Conservation (phyloP, 2,113 vertebrate genomes). For the Austrofundulus limnaeus region DNA sequence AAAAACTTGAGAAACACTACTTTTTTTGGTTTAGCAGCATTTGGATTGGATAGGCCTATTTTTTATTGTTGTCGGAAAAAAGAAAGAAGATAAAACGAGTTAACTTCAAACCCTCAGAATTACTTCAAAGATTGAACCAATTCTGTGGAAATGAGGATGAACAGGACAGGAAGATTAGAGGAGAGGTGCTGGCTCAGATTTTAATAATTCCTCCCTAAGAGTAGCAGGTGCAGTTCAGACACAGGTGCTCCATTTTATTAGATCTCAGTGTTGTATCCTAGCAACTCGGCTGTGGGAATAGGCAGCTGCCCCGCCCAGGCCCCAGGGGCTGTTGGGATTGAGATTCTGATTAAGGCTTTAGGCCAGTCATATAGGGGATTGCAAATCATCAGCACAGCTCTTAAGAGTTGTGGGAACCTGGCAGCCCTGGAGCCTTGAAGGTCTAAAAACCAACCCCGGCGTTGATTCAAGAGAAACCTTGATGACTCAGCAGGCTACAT, state of each 20-base stretch:
- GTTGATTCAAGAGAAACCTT: slow-evolving; percentile 58
- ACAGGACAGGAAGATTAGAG: slow-evolving; percentile 45
- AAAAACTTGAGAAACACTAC: slow-evolving; percentile 31
- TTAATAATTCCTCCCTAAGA: slow-evolving; percentile 49
- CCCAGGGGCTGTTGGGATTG: slow-evolving; percentile 56
- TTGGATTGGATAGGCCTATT: slow-evolving; percentile 23
- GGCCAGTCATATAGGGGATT: slow-evolving; percentile 50
- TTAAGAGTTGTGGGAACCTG: slow-evolving; percentile 64
- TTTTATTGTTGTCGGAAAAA: slow-evolving; percentile 23
- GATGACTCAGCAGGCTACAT: slow-evolving; percentile 60
- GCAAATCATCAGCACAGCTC: slow-evolving; percentile 62
- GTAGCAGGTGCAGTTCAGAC: slow-evolving; percentile 64
- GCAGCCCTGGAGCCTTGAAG: slow-evolving; percentile 50
- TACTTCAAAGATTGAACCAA: slow-evolving; percentile 31
- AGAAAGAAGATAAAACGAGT: slow-evolving; percentile 6
- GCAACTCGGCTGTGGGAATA: slow-evolving; percentile 64
- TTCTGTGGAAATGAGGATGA: slow-evolving; percentile 43
- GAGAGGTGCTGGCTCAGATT: slow-evolving; percentile 45
- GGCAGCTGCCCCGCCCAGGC: slow-evolving; percentile 46
- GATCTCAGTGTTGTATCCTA: slow-evolving; percentile 61
- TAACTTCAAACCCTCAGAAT: slow-evolving; percentile 39
- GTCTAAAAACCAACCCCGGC: slow-evolving; percentile 36
- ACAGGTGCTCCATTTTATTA: slow-evolving; percentile 67
- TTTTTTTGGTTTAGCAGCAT: slow-evolving; percentile 33
- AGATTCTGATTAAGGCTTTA: slow-evolving; percentile 67